Conservation (phyloP, 2,113 vertebrate genomes). For the Mugil cephalus region DNA sequence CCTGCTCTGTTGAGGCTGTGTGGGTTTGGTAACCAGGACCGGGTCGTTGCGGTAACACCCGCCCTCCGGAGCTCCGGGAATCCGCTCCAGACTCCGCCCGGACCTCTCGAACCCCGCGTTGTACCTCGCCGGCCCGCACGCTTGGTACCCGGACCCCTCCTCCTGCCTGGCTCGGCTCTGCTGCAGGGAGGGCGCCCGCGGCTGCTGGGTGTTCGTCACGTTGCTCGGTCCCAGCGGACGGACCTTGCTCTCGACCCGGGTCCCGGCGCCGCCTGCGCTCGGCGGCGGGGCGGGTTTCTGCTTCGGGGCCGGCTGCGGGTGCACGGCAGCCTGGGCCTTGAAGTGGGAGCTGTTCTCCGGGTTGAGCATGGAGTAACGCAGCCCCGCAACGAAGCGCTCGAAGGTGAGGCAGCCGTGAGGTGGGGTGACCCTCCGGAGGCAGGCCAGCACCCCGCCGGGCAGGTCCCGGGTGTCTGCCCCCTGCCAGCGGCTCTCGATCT, state of each 20-base stretch:
- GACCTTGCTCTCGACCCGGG: constrained; percentile 76
- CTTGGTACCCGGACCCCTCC: constrained; percentile 56
- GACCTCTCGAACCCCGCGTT: constrained; percentile 70
- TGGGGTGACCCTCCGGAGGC: constrained; percentile 88
- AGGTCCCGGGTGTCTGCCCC: constrained; percentile 88
- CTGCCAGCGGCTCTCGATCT: constrained; percentile 96
- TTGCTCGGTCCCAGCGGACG: constrained; percentile 85
- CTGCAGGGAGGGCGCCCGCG: constrained; percentile 68
- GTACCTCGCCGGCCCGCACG: constrained; percentile 57
- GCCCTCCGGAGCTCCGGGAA: constrained; percentile 55
- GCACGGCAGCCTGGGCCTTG: constrained; percentile 64
- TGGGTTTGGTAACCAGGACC: constrained; percentile 51
- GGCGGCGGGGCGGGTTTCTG: constrained; percentile 64
- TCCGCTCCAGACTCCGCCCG: constrained; percentile 76
- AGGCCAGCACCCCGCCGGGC: constrained; percentile 90
- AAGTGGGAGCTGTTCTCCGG: constrained; percentile 74
- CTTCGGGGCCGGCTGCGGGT: constrained; percentile 56
- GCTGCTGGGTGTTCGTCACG: constrained; percentile 74
- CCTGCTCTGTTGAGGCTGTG: constrained; percentile 67
- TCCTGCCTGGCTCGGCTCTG: constrained; percentile 67
- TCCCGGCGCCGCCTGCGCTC: constrained; percentile 50
- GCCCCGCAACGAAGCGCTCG: constrained; percentile 92
- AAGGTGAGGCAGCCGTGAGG: constrained; percentile 93
- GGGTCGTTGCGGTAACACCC: constrained; percentile 67
- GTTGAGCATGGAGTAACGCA: constrained; percentile 88